phyloP scores from a whole-genome alignment of 2,113 vertebrate genomes.

The Hippopotamus amphibius region DNA sequence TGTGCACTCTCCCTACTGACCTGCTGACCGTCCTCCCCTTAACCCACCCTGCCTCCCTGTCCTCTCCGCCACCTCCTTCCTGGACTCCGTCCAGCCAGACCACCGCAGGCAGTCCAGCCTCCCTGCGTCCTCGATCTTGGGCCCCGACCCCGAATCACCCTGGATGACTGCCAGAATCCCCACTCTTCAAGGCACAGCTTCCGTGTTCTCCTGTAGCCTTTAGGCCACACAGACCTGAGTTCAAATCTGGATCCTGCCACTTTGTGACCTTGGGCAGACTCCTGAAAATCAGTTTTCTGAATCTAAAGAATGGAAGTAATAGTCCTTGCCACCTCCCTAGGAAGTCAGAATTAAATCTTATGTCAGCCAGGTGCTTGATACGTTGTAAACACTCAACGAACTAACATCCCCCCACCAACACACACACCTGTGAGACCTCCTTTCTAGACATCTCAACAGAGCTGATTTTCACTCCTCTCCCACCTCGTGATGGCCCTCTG shows the following conservation, averaged over 20 bases:
- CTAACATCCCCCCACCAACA: background rate
- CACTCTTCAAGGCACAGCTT: background rate
- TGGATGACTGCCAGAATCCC: background rate
- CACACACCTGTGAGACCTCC: background rate
- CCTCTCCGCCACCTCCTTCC: background rate
- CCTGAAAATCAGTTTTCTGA: background rate
- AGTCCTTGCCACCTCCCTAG: background rate
- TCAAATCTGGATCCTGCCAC: background rate
- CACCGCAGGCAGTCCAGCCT: background rate
- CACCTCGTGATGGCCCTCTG: background rate
- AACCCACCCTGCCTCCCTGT: background rate
- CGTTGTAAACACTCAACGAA: background rate
- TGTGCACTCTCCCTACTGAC: rapidly evolving
- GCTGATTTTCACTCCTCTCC: background rate
- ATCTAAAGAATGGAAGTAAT: background rate
- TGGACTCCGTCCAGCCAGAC: rapidly evolving
- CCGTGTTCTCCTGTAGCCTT: background rate
- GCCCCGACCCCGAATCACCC: background rate
- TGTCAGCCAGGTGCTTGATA: background rate
- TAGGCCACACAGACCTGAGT: background rate
- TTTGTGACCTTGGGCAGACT: background rate
- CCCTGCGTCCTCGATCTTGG: background rate
- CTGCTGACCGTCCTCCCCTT: background rate
- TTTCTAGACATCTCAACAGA: background rate
- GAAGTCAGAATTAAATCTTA: background rate